Conservation (phyloP, 2,888 invertebrate species). For the Sphaerophoria taeniata region DNA sequence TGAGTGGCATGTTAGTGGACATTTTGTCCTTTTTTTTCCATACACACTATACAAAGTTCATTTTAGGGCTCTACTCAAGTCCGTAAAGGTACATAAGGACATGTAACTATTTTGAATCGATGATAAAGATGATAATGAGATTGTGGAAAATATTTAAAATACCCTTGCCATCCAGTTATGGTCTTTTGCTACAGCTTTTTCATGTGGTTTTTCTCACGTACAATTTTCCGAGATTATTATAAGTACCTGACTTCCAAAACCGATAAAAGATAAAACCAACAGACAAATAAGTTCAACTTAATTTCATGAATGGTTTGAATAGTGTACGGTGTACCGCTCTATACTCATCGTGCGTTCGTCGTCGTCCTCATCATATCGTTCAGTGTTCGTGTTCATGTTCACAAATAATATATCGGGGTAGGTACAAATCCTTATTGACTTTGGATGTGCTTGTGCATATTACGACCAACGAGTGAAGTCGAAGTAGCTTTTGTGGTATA, state of each 20-base stretch:
- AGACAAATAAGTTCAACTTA: conserved; percentile 38
- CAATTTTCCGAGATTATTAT: conserved; percentile 37
- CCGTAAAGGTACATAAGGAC: too few relatives aligned
- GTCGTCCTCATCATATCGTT: too few relatives aligned
- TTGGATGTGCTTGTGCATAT: too few relatives aligned
- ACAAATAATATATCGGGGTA: neutral
- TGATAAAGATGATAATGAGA: conserved; percentile 56
- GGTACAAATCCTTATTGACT: too few relatives aligned
- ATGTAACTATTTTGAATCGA: conserved; percentile 43
- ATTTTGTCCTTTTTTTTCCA: conserved; percentile 14
- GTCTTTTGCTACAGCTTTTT: neutral
- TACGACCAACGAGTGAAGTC: neutral
- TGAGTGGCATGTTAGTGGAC: conserved; percentile 27
- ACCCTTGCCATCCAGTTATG: neutral
- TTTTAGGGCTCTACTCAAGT: conserved; percentile 16
- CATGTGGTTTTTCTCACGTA: conserved; percentile 50
- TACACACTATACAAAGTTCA: neutral
- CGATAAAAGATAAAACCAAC: conserved; percentile 34
- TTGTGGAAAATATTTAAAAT: conserved; percentile 55
- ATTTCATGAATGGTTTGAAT: conserved; percentile 17
- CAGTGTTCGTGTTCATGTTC: neutral
- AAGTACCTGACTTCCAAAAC: conserved; percentile 20
- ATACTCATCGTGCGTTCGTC: neutral
- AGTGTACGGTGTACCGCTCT: neutral
- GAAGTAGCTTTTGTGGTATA: conserved; percentile 11